A percentile compares a stretch with the other conserved stretches of the same genome.
phyloP scores from a whole-genome alignment of 2,797 vertebrate species.

The Spinus olivaceus region DNA sequence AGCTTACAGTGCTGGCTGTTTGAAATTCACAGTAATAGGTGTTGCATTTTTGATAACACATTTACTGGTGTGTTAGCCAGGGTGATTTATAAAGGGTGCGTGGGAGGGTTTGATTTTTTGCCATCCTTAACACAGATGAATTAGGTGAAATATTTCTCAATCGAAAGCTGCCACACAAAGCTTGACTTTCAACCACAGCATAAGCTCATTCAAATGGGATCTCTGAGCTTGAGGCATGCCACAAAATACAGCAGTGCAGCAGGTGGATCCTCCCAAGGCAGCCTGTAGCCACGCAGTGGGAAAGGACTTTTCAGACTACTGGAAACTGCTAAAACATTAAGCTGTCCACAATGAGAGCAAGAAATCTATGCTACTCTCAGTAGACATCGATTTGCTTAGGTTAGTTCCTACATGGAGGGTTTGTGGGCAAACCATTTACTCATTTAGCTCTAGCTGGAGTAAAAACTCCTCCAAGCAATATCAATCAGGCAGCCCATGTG shows the following conservation, averaged over 20 bases:
- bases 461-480: background rate
- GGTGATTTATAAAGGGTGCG: constrained; percentile 15
- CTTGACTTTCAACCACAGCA: constrained; percentile 3
- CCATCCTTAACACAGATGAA: constrained; percentile 53
- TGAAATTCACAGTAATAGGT: constrained; percentile 49
- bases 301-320: background rate
- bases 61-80: constrained; percentile 42
- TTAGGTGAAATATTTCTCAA: constrained; percentile 58
- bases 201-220: background rate
- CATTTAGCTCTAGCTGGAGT: background rate
- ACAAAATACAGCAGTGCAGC: background rate
- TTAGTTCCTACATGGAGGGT: background rate
- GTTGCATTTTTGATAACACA: constrained; percentile 51
- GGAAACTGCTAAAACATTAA: background rate
- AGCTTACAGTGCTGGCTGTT: constrained; percentile 28
- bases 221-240: background rate
- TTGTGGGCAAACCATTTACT: background rate
- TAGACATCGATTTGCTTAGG: background rate
- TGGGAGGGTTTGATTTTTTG: constrained; percentile 48
- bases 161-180: constrained; percentile 9
- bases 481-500: background rate
- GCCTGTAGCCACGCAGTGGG: background rate
- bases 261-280: background rate
- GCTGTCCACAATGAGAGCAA: background rate
- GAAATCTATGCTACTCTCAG: background rate